A percentile compares a stretch with the other conserved stretches of the same genome.
Conservation (phyloP, 2,888 invertebrate species). For the Aporophyla lueneburgensis region DNA sequence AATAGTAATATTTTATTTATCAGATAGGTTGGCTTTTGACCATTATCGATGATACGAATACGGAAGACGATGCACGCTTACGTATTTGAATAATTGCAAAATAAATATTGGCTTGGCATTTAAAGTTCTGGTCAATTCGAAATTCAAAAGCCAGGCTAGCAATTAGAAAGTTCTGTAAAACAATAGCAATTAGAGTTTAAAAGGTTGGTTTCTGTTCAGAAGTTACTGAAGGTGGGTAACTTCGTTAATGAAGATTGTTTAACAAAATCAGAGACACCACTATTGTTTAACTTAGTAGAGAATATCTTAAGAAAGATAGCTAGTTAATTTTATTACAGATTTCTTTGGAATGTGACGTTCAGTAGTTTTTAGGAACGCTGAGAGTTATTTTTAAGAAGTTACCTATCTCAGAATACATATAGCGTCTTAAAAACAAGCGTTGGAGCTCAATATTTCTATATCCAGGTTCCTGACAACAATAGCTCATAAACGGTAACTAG, state of each 20-base stretch:
- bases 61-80: neutral
- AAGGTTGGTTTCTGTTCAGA: slow-evolving; percentile 15
- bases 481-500: slow-evolving; percentile 48
- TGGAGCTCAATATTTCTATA: neutral
- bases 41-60: neutral
- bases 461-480: slow-evolving; percentile 41
- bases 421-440: neutral
- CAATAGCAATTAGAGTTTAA: slow-evolving; percentile 12
- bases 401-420: neutral
- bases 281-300: slow-evolving; percentile 22
- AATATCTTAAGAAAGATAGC: neutral
- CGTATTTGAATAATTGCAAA: neutral
- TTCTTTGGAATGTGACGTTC: neutral
- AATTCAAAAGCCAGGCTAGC: neutral
- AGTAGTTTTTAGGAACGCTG: neutral
- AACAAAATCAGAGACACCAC: slow-evolving; percentile 15
- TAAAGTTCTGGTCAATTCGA: neutral
- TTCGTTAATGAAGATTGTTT: slow-evolving; percentile 38
- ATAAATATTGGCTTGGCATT: neutral
- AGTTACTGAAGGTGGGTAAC: neutral
- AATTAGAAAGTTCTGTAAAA: slow-evolving; percentile 22
- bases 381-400: neutral
- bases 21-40: neutral
- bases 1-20: neutral
- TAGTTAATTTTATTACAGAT: slow-evolving; percentile 1